Conservation (phyloP, 2,888 invertebrate species). For the Clistopyga incitator region DNA sequence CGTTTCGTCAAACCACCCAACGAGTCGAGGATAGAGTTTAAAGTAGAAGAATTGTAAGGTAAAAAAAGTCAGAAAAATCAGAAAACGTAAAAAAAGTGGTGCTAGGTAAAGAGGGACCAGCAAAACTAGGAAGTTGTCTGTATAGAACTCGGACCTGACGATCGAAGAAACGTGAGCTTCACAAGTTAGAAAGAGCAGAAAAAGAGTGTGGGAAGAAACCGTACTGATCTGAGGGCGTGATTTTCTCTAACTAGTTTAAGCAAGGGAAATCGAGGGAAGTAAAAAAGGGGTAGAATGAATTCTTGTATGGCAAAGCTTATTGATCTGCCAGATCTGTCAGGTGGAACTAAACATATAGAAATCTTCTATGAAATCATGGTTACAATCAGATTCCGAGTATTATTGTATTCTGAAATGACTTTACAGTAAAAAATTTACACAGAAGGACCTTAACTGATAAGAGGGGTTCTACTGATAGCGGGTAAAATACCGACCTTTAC, state of each 20-base stretch:
- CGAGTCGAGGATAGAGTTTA: slow-evolving; percentile 24
- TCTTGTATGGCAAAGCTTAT: slow-evolving; percentile 29
- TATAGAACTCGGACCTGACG: slow-evolving; percentile 38
- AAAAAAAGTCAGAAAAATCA: slow-evolving; percentile 47
- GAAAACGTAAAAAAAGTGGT: slow-evolving; percentile 40
- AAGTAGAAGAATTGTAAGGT: slow-evolving; percentile 38
- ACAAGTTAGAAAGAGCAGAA: slow-evolving; percentile 48
- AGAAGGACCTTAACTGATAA: background rate
- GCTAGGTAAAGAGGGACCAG: slow-evolving; percentile 29
- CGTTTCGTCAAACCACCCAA: slow-evolving; percentile 15
- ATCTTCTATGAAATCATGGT: background rate
- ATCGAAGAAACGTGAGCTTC: slow-evolving; percentile 63
- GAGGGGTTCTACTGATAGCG: background rate
- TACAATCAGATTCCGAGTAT: background rate
- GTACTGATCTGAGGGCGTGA: slow-evolving; percentile 47
- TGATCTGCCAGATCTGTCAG: slow-evolving; percentile 4
- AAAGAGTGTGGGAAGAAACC: slow-evolving; percentile 49
- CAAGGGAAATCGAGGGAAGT: slow-evolving; percentile 22
- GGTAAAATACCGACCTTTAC: slow-evolving; percentile 38
- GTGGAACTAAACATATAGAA: slow-evolving; percentile 18
- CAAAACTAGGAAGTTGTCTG: slow-evolving; percentile 47
- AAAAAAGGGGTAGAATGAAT: slow-evolving; percentile 30
- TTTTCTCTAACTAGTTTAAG: slow-evolving; percentile 42
- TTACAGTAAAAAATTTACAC: background rate
- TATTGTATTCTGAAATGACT: background rate